Evolutionary conservation across 2,888 invertebrate species (phyloP), one percentile per base, ranked within the genome.

Genomic region (Aplocera efformata): DNA sequence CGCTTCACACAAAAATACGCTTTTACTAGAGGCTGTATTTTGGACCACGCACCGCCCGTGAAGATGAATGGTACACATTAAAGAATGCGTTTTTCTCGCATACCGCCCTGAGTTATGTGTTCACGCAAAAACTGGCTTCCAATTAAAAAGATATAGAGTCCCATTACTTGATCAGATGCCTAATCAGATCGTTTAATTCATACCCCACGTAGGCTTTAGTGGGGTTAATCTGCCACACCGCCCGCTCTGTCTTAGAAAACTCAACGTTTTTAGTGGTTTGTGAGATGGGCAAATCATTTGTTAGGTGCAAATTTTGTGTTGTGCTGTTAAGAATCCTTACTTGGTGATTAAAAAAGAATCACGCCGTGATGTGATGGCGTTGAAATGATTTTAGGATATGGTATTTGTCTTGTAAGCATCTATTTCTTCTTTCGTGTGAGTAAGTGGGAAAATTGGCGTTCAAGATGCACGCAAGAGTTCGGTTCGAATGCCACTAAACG

Each of bases 71-170:
- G 72, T 67, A 70, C 69, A 78, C 72, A 72, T 71, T 55, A 53
- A 65, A 60, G 74, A 71, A 79, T 74, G 73, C 64, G 75, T 84
- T 83, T 83, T 79, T 81, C 79, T 80, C 78, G 73, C 79, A 71
- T 69, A 50, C 60, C 58, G 61, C 52, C 64, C 59, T 60, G 58
- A 68, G 71, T 65, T 68, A 76, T 71, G 67, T 57, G 63, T 54
- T 43, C 50, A 53, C 50, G 73, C 67, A 83, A 83, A 83, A 85
- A 84, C 49, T 34, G 31, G 39, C 55, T 66, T 70, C 79, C 82
- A 85, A 85, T 86, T 85, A 84, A 82, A 72, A 72, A 77, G 80
- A 84, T 79, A 74, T 78, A 81, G 53, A 59, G 67, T 62, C 60
- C 74, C 71, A 79, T 81, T 81, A 75, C 62, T 58, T 60, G 68